Conservation (phyloP, 2,797 vertebrate genomes). For the Alectoris magna region DNA sequence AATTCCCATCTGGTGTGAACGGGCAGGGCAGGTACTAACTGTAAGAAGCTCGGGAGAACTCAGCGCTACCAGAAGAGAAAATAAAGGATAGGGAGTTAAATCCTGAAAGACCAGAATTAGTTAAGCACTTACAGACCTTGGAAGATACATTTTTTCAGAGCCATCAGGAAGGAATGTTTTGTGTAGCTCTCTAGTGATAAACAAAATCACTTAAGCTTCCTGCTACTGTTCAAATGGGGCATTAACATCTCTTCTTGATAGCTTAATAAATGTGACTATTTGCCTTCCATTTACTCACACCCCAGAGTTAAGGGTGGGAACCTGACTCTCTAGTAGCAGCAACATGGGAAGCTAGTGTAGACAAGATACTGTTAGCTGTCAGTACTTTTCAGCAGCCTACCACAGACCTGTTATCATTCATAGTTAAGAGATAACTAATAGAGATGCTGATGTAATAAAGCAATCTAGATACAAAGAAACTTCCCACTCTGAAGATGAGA, state of each 20-base stretch:
- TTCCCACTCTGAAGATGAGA: conserved; percentile 30
- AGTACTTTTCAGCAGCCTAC: neutral
- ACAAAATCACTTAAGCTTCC: neutral
- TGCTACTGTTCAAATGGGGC: neutral
- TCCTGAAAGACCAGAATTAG: neutral
- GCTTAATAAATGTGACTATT: neutral
- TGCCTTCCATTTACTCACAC: neutral
- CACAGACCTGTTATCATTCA: neutral
- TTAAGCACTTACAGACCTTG: neutral
- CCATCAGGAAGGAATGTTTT: neutral
- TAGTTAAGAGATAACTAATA: neutral
- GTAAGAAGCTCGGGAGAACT: neutral
- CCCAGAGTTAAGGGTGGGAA: neutral
- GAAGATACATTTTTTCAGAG: neutral
- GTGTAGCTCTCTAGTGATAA: neutral
- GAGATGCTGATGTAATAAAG: neutral
- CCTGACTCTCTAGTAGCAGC: neutral
- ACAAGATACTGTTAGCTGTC: neutral
- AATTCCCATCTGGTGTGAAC: neutral
- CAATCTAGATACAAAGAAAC: neutral
- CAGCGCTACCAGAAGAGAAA: neutral
- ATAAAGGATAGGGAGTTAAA: neutral
- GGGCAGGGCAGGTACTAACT: neutral
- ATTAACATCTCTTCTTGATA: neutral
- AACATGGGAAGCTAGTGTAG: neutral